Evolutionary conservation across 2,888 invertebrate genomes (phyloP).

Genomic region (Rhogogaster chlorosoma): DNA sequence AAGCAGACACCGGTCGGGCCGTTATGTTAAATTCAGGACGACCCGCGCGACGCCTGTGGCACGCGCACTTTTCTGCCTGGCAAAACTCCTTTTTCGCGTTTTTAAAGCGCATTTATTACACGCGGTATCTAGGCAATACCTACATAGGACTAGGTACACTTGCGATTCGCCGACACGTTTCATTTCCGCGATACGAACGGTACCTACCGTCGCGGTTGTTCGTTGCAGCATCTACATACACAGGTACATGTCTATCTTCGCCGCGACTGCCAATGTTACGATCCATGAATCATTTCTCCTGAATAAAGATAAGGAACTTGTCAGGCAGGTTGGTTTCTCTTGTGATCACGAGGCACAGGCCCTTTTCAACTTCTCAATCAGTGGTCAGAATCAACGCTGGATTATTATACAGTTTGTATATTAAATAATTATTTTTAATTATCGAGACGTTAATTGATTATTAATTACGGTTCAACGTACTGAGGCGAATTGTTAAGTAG

Average conservation of each 20-base stretch:
- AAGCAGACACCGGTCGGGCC: constrained; percentile 58
- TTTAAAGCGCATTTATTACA: constrained; percentile 22
- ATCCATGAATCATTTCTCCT: neutral
- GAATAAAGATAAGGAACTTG: neutral
- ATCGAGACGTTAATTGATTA: neutral
- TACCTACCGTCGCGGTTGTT: neutral
- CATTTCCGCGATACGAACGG: constrained; percentile 19
- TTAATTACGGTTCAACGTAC: neutral
- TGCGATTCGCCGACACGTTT: neutral
- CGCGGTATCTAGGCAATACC: neutral
- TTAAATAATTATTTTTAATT: neutral
- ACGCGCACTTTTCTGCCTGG: constrained; percentile 32
- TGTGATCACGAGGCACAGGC: neutral
- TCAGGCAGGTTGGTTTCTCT: neutral
- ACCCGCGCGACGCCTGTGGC: constrained; percentile 43
- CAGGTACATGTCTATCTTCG: neutral
- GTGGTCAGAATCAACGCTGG: neutral
- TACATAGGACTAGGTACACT: neutral
- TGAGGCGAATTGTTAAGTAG: neutral
- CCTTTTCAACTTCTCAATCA: neutral
- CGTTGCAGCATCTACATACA: neutral
- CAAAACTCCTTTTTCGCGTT: constrained; percentile 46
- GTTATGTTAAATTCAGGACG: constrained; percentile 68
- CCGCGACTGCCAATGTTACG: neutral
- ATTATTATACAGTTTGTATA: neutral